Evolutionary conservation across 1,140 invertebrate species (phyloP), one percentile per base, ranked within the genome.

Genomic region (Sminthurides bifidus): DNA sequence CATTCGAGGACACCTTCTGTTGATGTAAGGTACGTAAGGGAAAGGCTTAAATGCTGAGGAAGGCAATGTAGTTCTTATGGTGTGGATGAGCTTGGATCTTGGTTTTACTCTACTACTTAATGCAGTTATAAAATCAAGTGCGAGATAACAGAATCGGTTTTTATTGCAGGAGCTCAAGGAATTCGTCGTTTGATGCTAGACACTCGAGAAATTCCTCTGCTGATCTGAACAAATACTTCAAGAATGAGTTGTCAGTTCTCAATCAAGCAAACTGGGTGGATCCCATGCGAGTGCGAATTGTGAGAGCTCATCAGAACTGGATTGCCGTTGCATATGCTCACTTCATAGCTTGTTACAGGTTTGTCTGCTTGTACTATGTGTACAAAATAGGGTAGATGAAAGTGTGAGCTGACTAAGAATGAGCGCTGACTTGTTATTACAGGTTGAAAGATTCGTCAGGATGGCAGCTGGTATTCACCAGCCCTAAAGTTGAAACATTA

Each of bases 221-320:
- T 23, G 83, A 87, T 69, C 70, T 85, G 19, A 85, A 84, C 68
- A 85, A 85, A 69, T 72, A 78, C 8, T 79, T 84, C 59, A 75
- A 77, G 61, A 84, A 81, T 69, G 83, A 84, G 67, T 74, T 83
- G 27, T 64, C 64, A 76, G 81, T 33, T 63, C 83, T 50, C 76
- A 84, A 31, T 81, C 76, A 77, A 73, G 75, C 79, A 78, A 74
- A 67, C 59, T 90, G 85, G 84, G 77, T 82, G 15, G 87, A 92
- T 72, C 87, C 85, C 31, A 68, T 91, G 62, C 76, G 88, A 64
- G 90, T 93, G 37, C 84, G 91, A 70, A 91, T 96, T 60, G 87
- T 98, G 54, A 89, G 91, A 71, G 92, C 92, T 15, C 92, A 98
- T 76, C 91, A 96, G 69, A 96, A 96, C 70, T 96, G 91, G 87